phyloP scores from a whole-genome alignment of 1,140 invertebrate species.

The Drosophila pectinifera region DNA sequence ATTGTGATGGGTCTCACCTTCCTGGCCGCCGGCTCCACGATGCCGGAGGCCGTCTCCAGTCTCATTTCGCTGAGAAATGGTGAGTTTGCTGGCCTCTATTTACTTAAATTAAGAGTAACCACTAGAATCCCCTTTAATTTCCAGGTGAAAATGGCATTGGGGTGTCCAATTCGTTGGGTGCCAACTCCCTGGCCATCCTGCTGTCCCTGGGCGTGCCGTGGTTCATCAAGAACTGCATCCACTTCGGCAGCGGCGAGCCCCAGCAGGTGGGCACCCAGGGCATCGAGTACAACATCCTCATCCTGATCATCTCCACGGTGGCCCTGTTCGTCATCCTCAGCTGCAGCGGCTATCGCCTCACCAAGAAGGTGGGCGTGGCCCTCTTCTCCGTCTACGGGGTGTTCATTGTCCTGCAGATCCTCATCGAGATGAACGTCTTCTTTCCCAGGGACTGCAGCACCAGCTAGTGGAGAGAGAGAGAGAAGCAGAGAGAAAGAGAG shows the following conservation, averaged over 20 bases:
- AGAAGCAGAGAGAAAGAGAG: too few relatives aligned
- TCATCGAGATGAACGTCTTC: slow-evolving; percentile 84
- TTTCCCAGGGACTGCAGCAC: slow-evolving; percentile 69
- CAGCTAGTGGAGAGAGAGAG: slow-evolving; percentile 30
- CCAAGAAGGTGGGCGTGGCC: slow-evolving; percentile 87
- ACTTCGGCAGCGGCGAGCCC: slow-evolving; percentile 78
- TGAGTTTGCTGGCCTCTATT: slow-evolving; percentile 85
- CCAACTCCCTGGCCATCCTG: slow-evolving; percentile 93
- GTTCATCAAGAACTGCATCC: slow-evolving; percentile 89
- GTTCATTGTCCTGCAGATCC: slow-evolving; percentile 84
- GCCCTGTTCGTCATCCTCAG: slow-evolving; percentile 87
- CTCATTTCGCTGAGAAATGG: slow-evolving; percentile 92
- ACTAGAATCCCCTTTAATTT: slow-evolving; percentile 27
- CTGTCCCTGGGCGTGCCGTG: slow-evolving; percentile 94
- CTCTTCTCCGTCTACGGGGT: slow-evolving; percentile 88
- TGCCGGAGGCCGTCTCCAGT: slow-evolving; percentile 95
- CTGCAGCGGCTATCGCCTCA: slow-evolving; percentile 87
- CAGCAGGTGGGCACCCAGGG: slow-evolving; percentile 84
- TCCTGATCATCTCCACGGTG: slow-evolving; percentile 87
- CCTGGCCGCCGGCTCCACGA: slow-evolving; percentile 93
- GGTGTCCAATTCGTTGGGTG: slow-evolving; percentile 93
- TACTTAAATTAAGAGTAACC: not conserved
- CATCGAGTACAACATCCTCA: slow-evolving; percentile 88
- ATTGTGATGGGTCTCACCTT: slow-evolving; percentile 96
- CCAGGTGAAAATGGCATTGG: slow-evolving; percentile 93